phyloP scores from a whole-genome alignment of 2,797 vertebrate species.

The Simalia tracyae region DNA sequence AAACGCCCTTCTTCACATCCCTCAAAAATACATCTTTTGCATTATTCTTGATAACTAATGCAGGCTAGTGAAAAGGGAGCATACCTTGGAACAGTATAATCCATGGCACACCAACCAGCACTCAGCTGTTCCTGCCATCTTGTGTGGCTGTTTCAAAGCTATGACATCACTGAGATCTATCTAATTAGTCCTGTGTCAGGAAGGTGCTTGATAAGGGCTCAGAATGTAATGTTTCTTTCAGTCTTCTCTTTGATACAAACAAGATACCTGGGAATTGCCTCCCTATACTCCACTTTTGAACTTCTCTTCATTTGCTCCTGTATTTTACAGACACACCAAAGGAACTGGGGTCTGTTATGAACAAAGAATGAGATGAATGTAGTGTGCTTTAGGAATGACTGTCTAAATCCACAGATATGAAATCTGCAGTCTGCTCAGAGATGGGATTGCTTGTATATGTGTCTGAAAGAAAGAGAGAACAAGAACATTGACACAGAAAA shows the following conservation, averaged over 20 bases:
- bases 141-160: conserved; percentile 26
- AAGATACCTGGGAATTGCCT: conserved; percentile 1
- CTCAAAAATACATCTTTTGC: conserved; percentile 59
- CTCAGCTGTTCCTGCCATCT: conserved; percentile 25
- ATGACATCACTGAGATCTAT: conserved; percentile 32
- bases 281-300: conserved; percentile 23
- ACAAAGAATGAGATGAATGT: background rate
- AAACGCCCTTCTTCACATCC: conserved; percentile 17
- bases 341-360: conserved; percentile 3
- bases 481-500: no score
- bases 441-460: background rate
- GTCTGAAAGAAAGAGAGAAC: background rate
- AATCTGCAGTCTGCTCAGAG: background rate
- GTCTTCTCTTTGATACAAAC: conserved; percentile 27
- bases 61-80: conserved; percentile 34
- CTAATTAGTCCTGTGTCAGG: conserved; percentile 38
- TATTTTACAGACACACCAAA: conserved; percentile 25
- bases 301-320: conserved; percentile 31
- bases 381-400: fast-evolving
- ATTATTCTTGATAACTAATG: conserved; percentile 66
- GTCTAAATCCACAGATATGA: fast-evolving
- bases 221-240: conserved; percentile 41
- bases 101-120: background rate
- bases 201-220: conserved; percentile 42
- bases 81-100: conserved; percentile 8